Conservation (phyloP, 1,140 invertebrate genomes). For the Drosophila melanica region DNA sequence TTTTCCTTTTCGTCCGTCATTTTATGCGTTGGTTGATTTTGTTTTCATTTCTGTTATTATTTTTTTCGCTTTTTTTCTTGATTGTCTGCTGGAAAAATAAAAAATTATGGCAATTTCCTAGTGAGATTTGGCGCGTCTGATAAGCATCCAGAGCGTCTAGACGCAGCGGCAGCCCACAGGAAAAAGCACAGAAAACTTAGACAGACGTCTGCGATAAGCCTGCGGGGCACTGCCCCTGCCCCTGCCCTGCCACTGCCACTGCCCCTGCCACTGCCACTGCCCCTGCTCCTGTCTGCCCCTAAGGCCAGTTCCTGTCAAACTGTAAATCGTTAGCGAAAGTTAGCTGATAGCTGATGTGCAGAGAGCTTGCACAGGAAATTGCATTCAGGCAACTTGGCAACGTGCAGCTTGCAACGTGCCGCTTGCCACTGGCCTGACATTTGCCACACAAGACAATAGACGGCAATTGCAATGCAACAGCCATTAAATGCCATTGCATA, state of each 20-base stretch:
- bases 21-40: conserved; percentile 37
- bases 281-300: conserved; percentile 1
- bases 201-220: conserved; percentile 65
- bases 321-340: conserved; percentile 40
- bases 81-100: conserved; percentile 32
- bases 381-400: background rate
- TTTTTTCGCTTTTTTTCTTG: conserved; percentile 23
- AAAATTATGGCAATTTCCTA: conserved; percentile 72
- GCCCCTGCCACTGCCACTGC: conserved; percentile 1
- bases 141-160: conserved; percentile 65
- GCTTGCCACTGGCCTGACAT: conserved; percentile 28
- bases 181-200: conserved; percentile 48
- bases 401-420: no score
- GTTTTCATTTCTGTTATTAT: conserved; percentile 21
- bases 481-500: conserved; percentile 62
- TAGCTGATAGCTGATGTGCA: conserved; percentile 17
- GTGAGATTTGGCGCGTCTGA: conserved; percentile 59
- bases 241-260: background rate
- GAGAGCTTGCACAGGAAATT: conserved; percentile 28
- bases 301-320: conserved; percentile 40
- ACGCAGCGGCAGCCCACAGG: conserved; percentile 58
- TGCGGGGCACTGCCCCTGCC: conserved; percentile 8
- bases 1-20: conserved; percentile 39
- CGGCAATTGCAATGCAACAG: conserved; percentile 3
- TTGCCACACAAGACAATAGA: conserved; percentile 25